phyloP scores from a whole-genome alignment of 2,113 vertebrate species.

The Melanerpes aurifrons region DNA sequence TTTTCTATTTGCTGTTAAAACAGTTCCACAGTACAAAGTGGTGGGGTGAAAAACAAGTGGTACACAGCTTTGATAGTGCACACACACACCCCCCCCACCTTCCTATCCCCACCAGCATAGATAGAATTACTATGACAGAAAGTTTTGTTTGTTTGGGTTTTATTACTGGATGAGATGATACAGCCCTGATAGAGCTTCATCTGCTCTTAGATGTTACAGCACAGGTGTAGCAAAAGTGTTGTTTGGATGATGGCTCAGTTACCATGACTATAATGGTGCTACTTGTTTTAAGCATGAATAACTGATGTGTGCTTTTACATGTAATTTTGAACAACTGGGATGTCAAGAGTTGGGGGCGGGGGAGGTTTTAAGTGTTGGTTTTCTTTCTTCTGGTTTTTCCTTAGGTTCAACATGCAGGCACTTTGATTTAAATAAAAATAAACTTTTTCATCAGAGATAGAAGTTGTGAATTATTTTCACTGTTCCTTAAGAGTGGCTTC shows the following conservation, averaged over 20 bases:
- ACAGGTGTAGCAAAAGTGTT: background rate
- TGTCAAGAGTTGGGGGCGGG: background rate
- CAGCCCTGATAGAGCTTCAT: background rate
- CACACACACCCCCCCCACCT: too few species aligned
- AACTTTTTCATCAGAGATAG: background rate
- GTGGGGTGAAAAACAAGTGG: background rate
- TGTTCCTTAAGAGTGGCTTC: background rate
- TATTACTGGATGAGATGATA: background rate
- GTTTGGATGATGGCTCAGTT: background rate
- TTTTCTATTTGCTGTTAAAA: background rate
- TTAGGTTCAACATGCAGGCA: background rate
- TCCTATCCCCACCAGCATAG: background rate
- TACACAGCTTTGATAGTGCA: background rate
- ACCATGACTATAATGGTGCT: background rate
- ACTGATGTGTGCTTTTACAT: background rate
- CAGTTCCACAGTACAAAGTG: background rate
- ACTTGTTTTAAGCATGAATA: background rate
- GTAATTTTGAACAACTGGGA: background rate
- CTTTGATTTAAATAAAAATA: slow-evolving; percentile 25
- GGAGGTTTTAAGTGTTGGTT: background rate
- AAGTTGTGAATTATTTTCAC: slow-evolving; percentile 21
- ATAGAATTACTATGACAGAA: background rate
- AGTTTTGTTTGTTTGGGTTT: background rate
- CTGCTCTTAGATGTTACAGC: background rate
- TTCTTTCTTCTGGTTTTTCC: background rate